Conservation (phyloP, 1,140 invertebrate genomes). For the Drosophila persimilis region DNA sequence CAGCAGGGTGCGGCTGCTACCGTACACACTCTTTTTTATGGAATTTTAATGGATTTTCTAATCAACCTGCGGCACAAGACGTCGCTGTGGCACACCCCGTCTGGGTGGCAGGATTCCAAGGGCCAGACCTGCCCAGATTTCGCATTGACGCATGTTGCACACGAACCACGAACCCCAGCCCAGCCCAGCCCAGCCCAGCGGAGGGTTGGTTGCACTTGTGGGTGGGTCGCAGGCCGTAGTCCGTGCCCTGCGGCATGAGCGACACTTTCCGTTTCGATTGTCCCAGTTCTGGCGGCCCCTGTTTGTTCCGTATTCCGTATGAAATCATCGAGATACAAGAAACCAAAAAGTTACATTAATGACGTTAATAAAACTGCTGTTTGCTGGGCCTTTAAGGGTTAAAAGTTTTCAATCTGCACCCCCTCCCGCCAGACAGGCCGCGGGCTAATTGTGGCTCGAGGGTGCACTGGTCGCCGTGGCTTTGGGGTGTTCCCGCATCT, state of each 20-base stretch:
- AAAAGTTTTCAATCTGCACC: slow-evolving; percentile 43
- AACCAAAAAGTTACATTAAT: slow-evolving; percentile 43
- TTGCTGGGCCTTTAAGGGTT: slow-evolving; percentile 56
- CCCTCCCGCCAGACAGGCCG: slow-evolving; percentile 3
- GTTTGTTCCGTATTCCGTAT: slow-evolving; percentile 26
- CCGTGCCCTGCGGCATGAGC: slow-evolving; percentile 24
- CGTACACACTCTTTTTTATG: slow-evolving; percentile 58
- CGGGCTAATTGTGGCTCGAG: slow-evolving; percentile 63
- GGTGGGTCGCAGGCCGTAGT: slow-evolving; percentile 22
- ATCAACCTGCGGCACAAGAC: slow-evolving; percentile 63
- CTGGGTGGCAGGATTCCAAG: slow-evolving; percentile 27
- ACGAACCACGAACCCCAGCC: slow-evolving; percentile 12
- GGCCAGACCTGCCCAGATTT: slow-evolving; percentile 63
- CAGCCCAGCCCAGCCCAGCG: no score
- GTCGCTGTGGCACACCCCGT: slow-evolving; percentile 39
- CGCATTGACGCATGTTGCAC: slow-evolving; percentile 63
- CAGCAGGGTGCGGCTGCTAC: slow-evolving; percentile 48
- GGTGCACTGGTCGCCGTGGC: slow-evolving; percentile 45
- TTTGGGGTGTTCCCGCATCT: slow-evolving; percentile 13
- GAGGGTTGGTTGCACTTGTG: slow-evolving; percentile 55
- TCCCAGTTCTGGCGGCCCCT: slow-evolving; percentile 42
- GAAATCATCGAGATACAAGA: slow-evolving; percentile 60
- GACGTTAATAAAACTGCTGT: slow-evolving; percentile 45
- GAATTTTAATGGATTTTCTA: slow-evolving; percentile 80
- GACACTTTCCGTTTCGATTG: slow-evolving; percentile 73